A percentile compares a stretch with the other conserved stretches of the same genome.
phyloP scores from a whole-genome alignment of 2,113 vertebrate genomes.

The Lepus americanus region DNA sequence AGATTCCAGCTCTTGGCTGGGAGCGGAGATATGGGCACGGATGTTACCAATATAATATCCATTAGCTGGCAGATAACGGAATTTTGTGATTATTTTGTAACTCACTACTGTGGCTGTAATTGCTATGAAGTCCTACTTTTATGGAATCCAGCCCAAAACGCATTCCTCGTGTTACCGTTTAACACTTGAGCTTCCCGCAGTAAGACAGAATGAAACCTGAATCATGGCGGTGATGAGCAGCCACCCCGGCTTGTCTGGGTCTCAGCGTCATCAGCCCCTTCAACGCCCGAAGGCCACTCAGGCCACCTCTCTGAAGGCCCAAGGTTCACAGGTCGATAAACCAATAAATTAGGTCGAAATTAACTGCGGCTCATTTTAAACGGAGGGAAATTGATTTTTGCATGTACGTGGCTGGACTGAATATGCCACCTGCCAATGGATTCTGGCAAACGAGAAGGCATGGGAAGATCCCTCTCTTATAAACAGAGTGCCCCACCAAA shows the following conservation, averaged over 20 bases:
- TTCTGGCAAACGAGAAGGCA: neutral
- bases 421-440: neutral
- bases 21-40: neutral
- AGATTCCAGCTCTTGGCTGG: neutral
- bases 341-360: conserved; percentile 86
- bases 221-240: neutral
- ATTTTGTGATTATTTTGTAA: conserved; percentile 12
- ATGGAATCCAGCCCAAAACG: neutral
- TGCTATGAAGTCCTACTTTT: neutral
- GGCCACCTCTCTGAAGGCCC: conserved; percentile 69
- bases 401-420: neutral
- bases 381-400: conserved; percentile 68
- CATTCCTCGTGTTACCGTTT: neutral
- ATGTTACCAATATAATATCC: neutral
- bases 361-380: conserved; percentile 77
- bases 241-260: neutral
- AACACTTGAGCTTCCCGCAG: neutral
- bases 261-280: conserved; percentile 39
- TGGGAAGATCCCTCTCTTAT: neutral
- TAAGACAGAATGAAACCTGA: neutral
- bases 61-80: neutral
- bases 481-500: neutral
- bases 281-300: neutral
- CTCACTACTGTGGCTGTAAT: neutral
- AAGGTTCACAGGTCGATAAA: conserved; percentile 76